phyloP scores from a whole-genome alignment of 2,888 invertebrate genomes.

The Melipona beecheii region DNA sequence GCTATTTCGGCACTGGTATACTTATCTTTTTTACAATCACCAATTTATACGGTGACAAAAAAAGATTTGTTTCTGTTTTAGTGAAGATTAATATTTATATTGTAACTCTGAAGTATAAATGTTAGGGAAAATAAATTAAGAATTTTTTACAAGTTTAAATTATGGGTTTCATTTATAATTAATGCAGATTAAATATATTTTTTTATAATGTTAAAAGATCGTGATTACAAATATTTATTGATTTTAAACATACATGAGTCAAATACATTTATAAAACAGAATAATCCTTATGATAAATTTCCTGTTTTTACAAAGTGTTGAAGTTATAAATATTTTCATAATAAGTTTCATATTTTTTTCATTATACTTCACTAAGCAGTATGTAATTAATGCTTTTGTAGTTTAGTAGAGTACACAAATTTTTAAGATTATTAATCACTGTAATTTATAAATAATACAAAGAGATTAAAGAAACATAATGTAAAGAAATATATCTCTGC shows the following conservation, averaged over 20 bases:
- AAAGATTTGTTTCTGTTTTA: constrained; percentile 63
- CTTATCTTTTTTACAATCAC: constrained; percentile 61
- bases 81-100: constrained; percentile 59
- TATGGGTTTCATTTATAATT: constrained; percentile 61
- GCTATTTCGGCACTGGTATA: constrained; percentile 63
- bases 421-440: constrained; percentile 45
- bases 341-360: constrained; percentile 36
- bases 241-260: constrained; percentile 1
- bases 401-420: constrained; percentile 53
- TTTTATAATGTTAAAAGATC: constrained; percentile 18
- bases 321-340: constrained; percentile 45
- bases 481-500: constrained; percentile 49
- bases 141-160: constrained; percentile 63
- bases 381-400: constrained; percentile 58
- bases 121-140: constrained; percentile 65
- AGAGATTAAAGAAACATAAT: constrained; percentile 57
- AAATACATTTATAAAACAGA: constrained; percentile 19
- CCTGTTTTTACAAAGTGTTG: constrained; percentile 24
- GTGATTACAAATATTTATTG: neutral
- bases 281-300: constrained; percentile 42
- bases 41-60: constrained; percentile 40
- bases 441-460: constrained; percentile 54
- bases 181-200: constrained; percentile 18
- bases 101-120: constrained; percentile 58
- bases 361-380: constrained; percentile 43